Evolutionary conservation across 2,888 invertebrate species (phyloP).

Genomic region (Drosophila demipolita): DNA sequence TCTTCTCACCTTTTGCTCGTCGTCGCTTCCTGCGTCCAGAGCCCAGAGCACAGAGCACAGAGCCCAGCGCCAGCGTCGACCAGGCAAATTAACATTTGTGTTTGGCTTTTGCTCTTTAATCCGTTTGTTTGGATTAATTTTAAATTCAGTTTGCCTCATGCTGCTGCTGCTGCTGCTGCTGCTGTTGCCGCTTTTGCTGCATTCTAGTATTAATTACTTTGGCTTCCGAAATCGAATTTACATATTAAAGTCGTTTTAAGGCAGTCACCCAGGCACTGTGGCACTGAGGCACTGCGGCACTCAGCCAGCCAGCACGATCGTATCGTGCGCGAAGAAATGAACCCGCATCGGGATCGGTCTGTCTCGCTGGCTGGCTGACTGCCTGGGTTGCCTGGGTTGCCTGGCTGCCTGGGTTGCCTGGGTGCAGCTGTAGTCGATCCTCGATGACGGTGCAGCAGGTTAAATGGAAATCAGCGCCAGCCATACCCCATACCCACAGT

Average conservation of each 20-base stretch:
- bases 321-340: slow-evolving; percentile 75
- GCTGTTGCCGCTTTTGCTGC: slow-evolving; percentile 47
- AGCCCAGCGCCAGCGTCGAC: slow-evolving; percentile 40
- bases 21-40: slow-evolving; percentile 67
- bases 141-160: slow-evolving; percentile 70
- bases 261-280: slow-evolving; percentile 50
- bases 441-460: slow-evolving; percentile 74
- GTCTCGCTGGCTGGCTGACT: background rate
- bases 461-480: slow-evolving; percentile 80
- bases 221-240: slow-evolving; percentile 85
- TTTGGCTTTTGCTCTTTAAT: slow-evolving; percentile 79
- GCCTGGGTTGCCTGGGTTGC: slow-evolving; percentile 7
- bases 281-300: slow-evolving; percentile 26
- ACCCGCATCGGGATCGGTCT: slow-evolving; percentile 42
- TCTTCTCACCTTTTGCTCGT: slow-evolving; percentile 82
- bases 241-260: slow-evolving; percentile 83
- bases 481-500: slow-evolving; percentile 34
- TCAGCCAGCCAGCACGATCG: slow-evolving; percentile 57
- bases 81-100: slow-evolving; percentile 78
- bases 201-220: slow-evolving; percentile 85
- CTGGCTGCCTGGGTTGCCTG: slow-evolving; percentile 35
- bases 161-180: slow-evolving; percentile 33
- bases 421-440: slow-evolving; percentile 64
- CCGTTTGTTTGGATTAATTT: slow-evolving; percentile 83
- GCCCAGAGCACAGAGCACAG: slow-evolving; percentile 10